Evolutionary conservation across 2,113 vertebrate species (phyloP).

Genomic region (Dicrurus megarhynchus): DNA sequence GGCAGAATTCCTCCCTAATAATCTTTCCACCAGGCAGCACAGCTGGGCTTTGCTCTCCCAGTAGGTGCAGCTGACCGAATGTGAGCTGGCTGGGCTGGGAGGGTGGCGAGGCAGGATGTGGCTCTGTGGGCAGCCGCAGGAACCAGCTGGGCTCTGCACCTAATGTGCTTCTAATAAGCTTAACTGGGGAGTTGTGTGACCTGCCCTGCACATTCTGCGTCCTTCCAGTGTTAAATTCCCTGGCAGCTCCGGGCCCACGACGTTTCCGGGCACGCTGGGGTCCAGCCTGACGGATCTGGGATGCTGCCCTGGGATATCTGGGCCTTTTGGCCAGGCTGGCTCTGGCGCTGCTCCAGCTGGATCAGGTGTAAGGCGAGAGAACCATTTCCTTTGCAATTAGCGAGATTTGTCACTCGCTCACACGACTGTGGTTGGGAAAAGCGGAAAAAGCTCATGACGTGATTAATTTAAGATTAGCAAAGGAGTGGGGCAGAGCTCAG

Average conservation of each 20-base stretch:
- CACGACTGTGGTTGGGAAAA: not conserved
- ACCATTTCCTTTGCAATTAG: constrained; percentile 8
- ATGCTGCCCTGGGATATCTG: not conserved
- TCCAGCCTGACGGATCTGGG: not conserved
- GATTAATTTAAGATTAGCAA: constrained; percentile 39
- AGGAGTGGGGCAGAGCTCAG: constrained; percentile 10
- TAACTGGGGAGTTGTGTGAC: not conserved
- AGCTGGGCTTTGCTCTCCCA: not conserved
- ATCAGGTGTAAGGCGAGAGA: not conserved
- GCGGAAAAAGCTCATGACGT: not conserved
- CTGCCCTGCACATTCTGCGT: not conserved
- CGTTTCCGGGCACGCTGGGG: fast-evolving
- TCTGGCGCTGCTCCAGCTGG: not conserved
- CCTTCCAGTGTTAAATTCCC: not conserved
- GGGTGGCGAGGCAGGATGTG: not conserved
- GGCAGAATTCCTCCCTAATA: not conserved
- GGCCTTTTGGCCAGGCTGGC: not conserved
- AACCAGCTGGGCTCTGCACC: constrained; percentile 33
- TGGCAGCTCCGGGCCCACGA: not conserved
- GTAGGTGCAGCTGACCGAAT: not conserved
- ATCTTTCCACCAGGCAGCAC: not conserved
- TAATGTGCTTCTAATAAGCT: constrained; percentile 31
- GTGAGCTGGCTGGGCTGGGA: not conserved
- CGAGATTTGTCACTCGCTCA: not conserved
- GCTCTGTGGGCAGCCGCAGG: not conserved